These are phyloP conservation scores for Drosophila bunnanda DNA, from an alignment of 2,888 invertebrate species.

Conservation along the genomic window DNA sequence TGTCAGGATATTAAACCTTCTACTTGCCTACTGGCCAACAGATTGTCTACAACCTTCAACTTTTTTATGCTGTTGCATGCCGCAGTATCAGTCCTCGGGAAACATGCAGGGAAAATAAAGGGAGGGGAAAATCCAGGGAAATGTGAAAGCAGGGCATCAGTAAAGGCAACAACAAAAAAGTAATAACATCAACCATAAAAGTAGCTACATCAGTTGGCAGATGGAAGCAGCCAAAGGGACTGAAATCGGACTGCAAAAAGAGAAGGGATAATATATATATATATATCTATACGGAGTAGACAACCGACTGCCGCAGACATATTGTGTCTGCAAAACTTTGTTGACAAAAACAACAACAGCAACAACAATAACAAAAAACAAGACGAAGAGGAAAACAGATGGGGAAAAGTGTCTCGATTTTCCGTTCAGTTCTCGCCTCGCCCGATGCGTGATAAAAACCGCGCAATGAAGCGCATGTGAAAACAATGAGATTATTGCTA, in stretches of 20 bases:
- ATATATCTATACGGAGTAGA: conserved; percentile 32
- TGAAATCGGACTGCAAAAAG: conserved; percentile 26
- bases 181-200: conserved; percentile 78
- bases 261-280: conserved; percentile 13
- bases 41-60: conserved; percentile 27
- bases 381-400: conserved; percentile 17
- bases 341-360: conserved; percentile 55
- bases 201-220: conserved; percentile 78
- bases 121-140: background rate
- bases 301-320: conserved; percentile 64
- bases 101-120: conserved; percentile 26
- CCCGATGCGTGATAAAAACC: conserved; percentile 58
- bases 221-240: conserved; percentile 56
- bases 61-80: conserved; percentile 55
- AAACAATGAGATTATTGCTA: conserved; percentile 75
- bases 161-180: conserved; percentile 50
- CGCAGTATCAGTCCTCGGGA: conserved; percentile 45
- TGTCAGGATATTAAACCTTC: background rate
- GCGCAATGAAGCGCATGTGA: conserved; percentile 69
- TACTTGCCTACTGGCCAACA: background rate
- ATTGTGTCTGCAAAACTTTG: conserved; percentile 75
- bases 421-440: conserved; percentile 25
- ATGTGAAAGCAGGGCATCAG: conserved; percentile 38
- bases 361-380: conserved; percentile 20
- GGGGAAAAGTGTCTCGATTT: conserved; percentile 39